Evolutionary conservation across 2,113 vertebrate species (phyloP).

Genomic region (Gobius niger): DNA sequence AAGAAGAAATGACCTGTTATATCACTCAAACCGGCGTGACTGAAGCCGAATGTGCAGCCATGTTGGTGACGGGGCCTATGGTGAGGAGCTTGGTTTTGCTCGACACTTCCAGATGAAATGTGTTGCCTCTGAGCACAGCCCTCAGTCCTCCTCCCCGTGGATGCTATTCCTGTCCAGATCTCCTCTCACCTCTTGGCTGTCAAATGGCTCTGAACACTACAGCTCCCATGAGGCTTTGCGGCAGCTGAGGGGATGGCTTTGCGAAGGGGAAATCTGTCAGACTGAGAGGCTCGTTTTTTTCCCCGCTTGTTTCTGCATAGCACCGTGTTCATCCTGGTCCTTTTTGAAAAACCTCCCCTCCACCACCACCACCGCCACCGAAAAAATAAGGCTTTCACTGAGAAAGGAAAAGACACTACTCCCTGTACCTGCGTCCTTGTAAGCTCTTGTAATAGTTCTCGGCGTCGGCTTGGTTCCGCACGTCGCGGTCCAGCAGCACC

Average conservation of each 20-base stretch:
- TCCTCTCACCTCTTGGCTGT: not conserved
- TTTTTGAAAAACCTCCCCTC: not conserved
- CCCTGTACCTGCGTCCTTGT: conserved; percentile 81
- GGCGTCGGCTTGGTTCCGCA: conserved; percentile 68
- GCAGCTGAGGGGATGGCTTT: conserved; percentile 7
- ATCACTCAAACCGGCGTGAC: too few species aligned
- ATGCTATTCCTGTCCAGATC: not conserved
- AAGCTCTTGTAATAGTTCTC: conserved; percentile 87
- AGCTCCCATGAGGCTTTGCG: conserved; percentile 12
- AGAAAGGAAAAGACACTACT: conserved; percentile 62
- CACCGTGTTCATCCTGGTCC: conserved; percentile 12
- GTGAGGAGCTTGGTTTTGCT: too few species aligned
- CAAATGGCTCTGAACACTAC: conserved; percentile 6
- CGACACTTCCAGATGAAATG: not conserved
- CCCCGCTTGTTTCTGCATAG: conserved; percentile 14
- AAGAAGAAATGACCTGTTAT: too few species aligned
- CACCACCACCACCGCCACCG: too few species aligned
- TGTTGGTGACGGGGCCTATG: too few species aligned
- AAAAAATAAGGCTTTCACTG: conserved; percentile 47
- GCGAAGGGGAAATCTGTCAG: conserved; percentile 2
- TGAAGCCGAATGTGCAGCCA: too few species aligned
- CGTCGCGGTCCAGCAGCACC: conserved; percentile 69
- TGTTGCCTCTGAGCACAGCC: not conserved
- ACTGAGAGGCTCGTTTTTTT: conserved; percentile 5
- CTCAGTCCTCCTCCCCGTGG: not conserved